Evolutionary conservation across 2,797 vertebrate species (phyloP).

Genomic region (Microctenopoma steveboyesi): DNA sequence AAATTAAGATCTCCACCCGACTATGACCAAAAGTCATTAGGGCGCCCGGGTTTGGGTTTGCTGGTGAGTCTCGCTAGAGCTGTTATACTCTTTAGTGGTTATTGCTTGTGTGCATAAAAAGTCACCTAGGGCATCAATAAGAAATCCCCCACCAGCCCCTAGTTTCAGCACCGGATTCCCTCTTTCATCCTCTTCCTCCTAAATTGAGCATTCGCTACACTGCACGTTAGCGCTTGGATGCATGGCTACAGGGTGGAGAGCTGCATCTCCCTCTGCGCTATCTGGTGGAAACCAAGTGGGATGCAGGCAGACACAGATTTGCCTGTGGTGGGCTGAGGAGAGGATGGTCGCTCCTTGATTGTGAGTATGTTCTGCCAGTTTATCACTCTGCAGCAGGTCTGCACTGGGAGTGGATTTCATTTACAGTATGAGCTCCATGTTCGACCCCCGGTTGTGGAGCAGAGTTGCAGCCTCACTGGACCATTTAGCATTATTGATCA

Average conservation of each 20-base stretch:
- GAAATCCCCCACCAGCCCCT: conserved; percentile 49
- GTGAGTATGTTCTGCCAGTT: conserved; percentile 38
- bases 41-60: conserved; percentile 28
- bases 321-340: conserved; percentile 57
- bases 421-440: conserved; percentile 54
- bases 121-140: conserved; percentile 67
- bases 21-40: conserved; percentile 37
- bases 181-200: conserved; percentile 64
- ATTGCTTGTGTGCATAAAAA: conserved; percentile 69
- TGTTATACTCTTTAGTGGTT: conserved; percentile 54
- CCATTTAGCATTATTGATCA: conserved; percentile 38
- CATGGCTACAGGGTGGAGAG: conserved; percentile 53
- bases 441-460: conserved; percentile 41
- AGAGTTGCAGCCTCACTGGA: conserved; percentile 30
- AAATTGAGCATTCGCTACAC: conserved; percentile 68
- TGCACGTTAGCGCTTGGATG: conserved; percentile 50
- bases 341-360: conserved; percentile 44
- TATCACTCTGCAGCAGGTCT: conserved; percentile 71
- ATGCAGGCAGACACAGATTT: conserved; percentile 57
- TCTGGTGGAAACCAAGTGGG: conserved; percentile 55
- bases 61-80: conserved; percentile 49
- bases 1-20: conserved; percentile 25
- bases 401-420: conserved; percentile 55
- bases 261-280: conserved; percentile 44
- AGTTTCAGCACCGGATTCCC: conserved; percentile 42